These are phyloP conservation scores for Bradypodion ventrale DNA, from an alignment of 2,797 vertebrate genomes.

Conservation along the genomic window DNA sequence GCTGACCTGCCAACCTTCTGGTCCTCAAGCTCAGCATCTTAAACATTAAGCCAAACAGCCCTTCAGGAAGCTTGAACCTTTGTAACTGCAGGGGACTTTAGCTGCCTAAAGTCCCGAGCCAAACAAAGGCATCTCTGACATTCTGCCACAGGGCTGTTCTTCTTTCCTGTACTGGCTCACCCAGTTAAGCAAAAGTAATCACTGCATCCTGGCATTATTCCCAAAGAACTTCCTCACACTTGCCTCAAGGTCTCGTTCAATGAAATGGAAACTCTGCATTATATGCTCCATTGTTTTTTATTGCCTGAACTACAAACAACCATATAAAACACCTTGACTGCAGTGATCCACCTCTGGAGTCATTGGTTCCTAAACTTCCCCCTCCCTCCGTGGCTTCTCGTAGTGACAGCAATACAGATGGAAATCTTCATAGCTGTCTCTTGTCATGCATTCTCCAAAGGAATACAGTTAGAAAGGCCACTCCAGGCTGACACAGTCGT, in stretches of 20 bases:
- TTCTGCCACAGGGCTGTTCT: not conserved
- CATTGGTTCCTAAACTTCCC: not conserved
- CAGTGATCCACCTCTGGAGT: not conserved
- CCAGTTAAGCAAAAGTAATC: conserved; percentile 14
- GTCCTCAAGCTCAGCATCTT: too few relatives aligned
- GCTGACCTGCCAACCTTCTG: too few relatives aligned
- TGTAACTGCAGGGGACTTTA: not conserved
- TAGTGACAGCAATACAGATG: not conserved
- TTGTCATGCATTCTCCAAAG: not conserved
- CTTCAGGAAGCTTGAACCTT: too few relatives aligned
- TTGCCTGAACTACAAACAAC: conserved; percentile 20
- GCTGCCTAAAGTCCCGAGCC: not conserved
- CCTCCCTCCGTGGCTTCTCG: not conserved
- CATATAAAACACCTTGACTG: conserved; percentile 15
- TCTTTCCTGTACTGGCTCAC: not conserved
- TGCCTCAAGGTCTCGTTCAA: conserved; percentile 31
- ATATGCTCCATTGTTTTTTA: conserved; percentile 34
- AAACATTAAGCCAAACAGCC: too few relatives aligned
- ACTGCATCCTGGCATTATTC: not conserved
- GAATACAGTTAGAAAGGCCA: not conserved
- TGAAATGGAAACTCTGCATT: conserved; percentile 23
- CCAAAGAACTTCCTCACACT: conserved; percentile 12
- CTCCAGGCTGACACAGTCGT: not conserved
- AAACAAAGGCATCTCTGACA: not conserved
- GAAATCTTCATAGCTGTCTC: not conserved